Percentiles rank a stretch among this genome's conserved stretches.
Evolutionary conservation across 2,113 vertebrate species (phyloP).

Genomic region (Chiloscyllium plagiosum): DNA sequence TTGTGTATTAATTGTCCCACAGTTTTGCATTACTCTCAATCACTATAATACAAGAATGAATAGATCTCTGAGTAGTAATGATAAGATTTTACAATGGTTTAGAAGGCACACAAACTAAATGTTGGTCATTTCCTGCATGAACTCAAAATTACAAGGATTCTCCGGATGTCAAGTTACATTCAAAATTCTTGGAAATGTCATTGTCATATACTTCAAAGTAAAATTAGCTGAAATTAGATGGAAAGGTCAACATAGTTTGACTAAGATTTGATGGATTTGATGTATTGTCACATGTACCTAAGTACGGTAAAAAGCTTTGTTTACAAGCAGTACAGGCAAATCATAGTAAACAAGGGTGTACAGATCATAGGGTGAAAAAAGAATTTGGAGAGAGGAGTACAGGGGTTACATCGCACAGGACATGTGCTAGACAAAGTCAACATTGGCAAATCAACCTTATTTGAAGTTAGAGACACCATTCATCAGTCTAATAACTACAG

Average conservation of each 20-base stretch:
- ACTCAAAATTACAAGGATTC: neutral
- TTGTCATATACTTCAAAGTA: neutral
- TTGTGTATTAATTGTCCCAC: neutral
- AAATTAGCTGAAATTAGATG: neutral
- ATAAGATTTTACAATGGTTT: neutral
- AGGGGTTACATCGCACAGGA: too few species aligned
- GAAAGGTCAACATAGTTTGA: neutral
- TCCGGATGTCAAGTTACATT: neutral
- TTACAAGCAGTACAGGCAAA: too few species aligned
- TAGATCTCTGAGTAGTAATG: neutral
- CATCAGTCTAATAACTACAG: too few species aligned
- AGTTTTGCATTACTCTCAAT: neutral
- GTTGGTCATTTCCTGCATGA: neutral
- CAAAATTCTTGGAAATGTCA: neutral
- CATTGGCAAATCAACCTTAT: too few species aligned
- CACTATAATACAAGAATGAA: neutral
- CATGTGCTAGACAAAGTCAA: too few species aligned
- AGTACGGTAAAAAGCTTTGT: too few species aligned
- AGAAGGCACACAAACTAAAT: neutral
- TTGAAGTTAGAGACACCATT: too few species aligned
- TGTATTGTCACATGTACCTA: too few species aligned
- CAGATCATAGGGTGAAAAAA: too few species aligned
- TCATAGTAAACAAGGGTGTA: too few species aligned
- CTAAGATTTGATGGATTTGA: too few species aligned
- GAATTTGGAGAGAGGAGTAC: too few species aligned